Conservation (phyloP, 2,113 vertebrate genomes). For the Pelusios castaneus region DNA sequence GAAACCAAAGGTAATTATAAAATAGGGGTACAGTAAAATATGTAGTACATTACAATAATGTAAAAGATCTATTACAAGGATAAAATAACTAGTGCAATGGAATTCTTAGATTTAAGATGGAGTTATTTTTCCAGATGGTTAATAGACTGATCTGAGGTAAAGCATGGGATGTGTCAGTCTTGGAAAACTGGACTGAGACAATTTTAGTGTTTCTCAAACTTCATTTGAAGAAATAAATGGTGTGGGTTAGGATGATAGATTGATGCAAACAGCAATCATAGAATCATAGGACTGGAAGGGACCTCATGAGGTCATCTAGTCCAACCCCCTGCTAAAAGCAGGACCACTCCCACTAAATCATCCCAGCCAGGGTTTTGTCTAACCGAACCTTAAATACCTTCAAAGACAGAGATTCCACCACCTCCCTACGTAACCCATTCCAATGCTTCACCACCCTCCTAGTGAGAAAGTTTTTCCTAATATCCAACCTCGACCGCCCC, state of each 20-base stretch:
- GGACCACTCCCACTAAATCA: no score
- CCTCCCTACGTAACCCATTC: no score
- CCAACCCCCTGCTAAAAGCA: no score
- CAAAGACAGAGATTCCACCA: no score
- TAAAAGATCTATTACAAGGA: background rate
- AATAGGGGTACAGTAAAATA: background rate
- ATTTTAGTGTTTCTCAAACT: background rate
- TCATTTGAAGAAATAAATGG: background rate
- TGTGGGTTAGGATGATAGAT: background rate
- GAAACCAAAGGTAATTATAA: background rate
- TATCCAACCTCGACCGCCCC: no score
- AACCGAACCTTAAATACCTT: no score
- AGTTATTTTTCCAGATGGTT: background rate
- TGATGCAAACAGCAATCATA: background rate
- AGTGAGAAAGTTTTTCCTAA: no score
- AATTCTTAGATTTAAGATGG: background rate
- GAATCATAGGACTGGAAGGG: no score
- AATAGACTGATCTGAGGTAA: background rate
- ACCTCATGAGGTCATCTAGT: no score
- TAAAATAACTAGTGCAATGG: rapidly evolving
- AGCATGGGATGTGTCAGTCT: background rate
- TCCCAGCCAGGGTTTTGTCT: no score
- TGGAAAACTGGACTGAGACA: background rate
- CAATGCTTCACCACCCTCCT: no score
- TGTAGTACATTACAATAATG: background rate